A percentile compares a stretch with the other conserved stretches of the same genome.
Evolutionary conservation across 2,888 invertebrate species (phyloP).

Genomic region (Tenodera sinensis): DNA sequence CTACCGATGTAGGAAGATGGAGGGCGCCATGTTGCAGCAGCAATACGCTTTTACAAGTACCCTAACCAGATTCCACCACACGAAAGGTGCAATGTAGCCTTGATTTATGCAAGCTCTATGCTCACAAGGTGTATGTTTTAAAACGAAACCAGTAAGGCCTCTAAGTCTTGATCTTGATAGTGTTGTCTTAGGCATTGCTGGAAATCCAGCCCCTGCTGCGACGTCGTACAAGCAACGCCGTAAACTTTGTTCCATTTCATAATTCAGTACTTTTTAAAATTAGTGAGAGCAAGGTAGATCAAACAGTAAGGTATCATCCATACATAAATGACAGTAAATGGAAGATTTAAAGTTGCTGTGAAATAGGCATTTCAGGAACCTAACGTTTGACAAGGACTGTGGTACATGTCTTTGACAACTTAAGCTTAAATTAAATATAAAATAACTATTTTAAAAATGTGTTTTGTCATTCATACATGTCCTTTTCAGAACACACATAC

Average conservation of each 20-base stretch:
- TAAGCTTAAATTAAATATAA: too few species aligned
- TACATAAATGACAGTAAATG: not conserved
- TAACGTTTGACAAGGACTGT: too few species aligned
- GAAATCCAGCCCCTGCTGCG: not conserved
- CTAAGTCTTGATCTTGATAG: not conserved
- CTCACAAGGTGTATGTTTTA: not conserved
- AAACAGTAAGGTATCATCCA: not conserved
- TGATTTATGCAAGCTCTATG: not conserved
- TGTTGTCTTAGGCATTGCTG: not conserved
- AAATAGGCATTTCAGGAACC: too few species aligned
- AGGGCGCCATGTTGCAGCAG: not conserved
- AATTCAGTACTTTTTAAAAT: not conserved
- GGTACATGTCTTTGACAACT: too few species aligned
- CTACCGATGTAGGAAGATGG: not conserved
- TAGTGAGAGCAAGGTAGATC: not conserved
- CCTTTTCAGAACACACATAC: too few species aligned
- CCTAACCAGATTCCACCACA: not conserved
- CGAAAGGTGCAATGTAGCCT: not conserved
- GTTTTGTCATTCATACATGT: too few species aligned
- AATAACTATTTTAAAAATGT: too few species aligned
- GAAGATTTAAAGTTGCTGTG: too few species aligned
- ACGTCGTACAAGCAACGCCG: not conserved
- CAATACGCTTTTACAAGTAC: not conserved
- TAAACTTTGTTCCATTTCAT: not conserved
- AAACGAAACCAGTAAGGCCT: not conserved